A percentile compares a stretch with the other conserved stretches of the same genome.
Evolutionary conservation across 2,113 vertebrate species (phyloP).

Genomic region (Mesocricetus auratus): DNA sequence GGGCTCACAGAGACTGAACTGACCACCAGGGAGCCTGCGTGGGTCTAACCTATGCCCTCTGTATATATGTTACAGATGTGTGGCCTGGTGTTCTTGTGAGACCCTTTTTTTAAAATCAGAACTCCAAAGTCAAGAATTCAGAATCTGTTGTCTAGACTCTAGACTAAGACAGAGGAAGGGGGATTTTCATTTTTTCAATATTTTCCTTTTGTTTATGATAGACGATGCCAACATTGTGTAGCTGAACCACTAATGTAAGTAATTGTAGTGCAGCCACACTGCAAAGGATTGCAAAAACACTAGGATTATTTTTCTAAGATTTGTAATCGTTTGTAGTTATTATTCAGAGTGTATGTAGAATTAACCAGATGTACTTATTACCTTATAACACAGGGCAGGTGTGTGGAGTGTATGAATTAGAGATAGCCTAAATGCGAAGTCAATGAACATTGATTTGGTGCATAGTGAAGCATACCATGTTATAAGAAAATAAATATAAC

Average conservation of each 20-base stretch:
- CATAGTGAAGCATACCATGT: constrained; percentile 60
- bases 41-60: neutral
- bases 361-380: neutral
- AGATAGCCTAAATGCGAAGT: constrained; percentile 74
- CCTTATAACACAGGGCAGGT: constrained; percentile 40
- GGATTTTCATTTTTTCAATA: neutral
- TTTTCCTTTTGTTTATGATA: constrained; percentile 37
- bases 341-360: constrained; percentile 36
- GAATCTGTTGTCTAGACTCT: neutral
- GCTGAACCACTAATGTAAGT: neutral
- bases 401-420: neutral
- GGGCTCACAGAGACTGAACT: neutral
- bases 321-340: neutral
- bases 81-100: neutral
- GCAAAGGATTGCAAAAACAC: neutral
- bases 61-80: neutral
- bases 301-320: neutral
- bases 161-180: neutral
- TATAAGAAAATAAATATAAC: constrained; percentile 79
- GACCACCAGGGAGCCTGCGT: neutral
- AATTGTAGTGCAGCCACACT: neutral
- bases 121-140: constrained; percentile 12
- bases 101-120: neutral
- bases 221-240: neutral
- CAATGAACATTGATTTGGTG: constrained; percentile 55